Evolutionary conservation across 1,140 invertebrate species (phyloP).

Genomic region (Zaprionus capensis): DNA sequence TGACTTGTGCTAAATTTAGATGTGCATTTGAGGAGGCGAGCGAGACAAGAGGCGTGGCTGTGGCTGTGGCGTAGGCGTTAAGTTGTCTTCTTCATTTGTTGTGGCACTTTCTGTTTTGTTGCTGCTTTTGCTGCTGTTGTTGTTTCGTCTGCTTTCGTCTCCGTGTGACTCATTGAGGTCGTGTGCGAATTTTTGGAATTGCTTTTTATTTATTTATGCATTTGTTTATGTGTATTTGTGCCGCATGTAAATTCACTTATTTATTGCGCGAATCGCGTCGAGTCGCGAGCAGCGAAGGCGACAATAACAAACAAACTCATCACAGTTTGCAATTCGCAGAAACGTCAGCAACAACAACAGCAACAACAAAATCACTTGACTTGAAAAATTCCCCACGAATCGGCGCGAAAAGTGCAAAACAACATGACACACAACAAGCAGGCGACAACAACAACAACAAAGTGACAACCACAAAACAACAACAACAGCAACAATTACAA

Average conservation of each 20-base stretch:
- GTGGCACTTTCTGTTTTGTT: slow-evolving; percentile 36
- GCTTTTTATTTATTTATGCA: slow-evolving; percentile 80
- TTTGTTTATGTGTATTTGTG: slow-evolving; percentile 78
- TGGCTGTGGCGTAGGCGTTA: background rate
- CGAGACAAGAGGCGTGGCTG: background rate
- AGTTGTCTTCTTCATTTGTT: slow-evolving; percentile 10
- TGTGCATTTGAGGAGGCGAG: background rate
- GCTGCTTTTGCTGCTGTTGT: slow-evolving; percentile 14
- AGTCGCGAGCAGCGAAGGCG: slow-evolving; percentile 20
- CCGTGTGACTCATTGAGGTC: slow-evolving; percentile 74
- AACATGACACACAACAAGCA: slow-evolving; percentile 21
- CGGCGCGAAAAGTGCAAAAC: slow-evolving; percentile 38
- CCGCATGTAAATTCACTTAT: slow-evolving; percentile 77
- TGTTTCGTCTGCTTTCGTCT: slow-evolving; percentile 3
- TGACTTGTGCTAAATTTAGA: slow-evolving; percentile 2
- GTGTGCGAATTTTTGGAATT: slow-evolving; percentile 81
- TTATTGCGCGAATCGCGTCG: slow-evolving; percentile 60
- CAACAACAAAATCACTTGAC: slow-evolving; percentile 43
- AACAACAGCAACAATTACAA: background rate
- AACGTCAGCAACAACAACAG: slow-evolving; percentile 42
- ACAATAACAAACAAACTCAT: slow-evolving; percentile 51
- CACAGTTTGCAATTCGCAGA: slow-evolving; percentile 56
- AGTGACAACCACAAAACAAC: background rate
- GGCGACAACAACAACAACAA: slow-evolving; percentile 19
- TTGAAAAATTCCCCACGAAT: slow-evolving; percentile 34